These are phyloP conservation scores for Podilymbus podiceps DNA, from an alignment of 2,113 vertebrate genomes.

Conservation along the genomic window DNA sequence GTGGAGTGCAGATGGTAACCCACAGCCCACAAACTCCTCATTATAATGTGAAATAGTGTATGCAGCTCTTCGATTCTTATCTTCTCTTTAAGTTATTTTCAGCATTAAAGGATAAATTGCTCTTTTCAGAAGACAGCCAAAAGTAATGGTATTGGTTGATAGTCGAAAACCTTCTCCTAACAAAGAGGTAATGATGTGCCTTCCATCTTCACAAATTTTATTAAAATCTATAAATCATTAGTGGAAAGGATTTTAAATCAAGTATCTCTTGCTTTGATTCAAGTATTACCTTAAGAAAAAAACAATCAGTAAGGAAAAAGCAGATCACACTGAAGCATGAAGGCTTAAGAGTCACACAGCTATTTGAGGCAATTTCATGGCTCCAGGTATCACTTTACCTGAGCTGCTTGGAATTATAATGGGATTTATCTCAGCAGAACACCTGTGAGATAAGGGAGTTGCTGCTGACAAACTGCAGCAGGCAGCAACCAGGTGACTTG, in stretches of 20 bases:
- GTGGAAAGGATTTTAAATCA: not conserved
- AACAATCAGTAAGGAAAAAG: not conserved
- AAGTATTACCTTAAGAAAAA: not conserved
- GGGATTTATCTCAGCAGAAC: constrained; percentile 25
- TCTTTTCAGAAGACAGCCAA: constrained; percentile 30
- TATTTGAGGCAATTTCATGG: not conserved
- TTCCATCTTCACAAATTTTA: not conserved
- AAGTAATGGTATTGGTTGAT: not conserved
- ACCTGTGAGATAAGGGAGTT: constrained; percentile 11
- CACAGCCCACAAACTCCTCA: constrained; percentile 1
- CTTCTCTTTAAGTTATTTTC: constrained; percentile 47
- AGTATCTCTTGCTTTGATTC: not conserved
- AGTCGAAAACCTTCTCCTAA: constrained; percentile 35
- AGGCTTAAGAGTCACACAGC: not conserved
- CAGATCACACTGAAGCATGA: not conserved
- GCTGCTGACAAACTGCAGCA: not conserved
- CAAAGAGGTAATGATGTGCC: not conserved
- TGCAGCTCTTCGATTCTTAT: not conserved
- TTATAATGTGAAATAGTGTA: not conserved
- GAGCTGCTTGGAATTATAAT: not conserved
- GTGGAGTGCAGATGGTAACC: constrained; percentile 43
- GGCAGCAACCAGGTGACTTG: not conserved
- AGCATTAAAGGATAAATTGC: not conserved
- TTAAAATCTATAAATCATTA: not conserved
- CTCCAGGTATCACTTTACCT: constrained; percentile 31